These are phyloP conservation scores for Lepidurus apus DNA, from an alignment of 1,140 invertebrate genomes.

Conservation along the genomic window DNA sequence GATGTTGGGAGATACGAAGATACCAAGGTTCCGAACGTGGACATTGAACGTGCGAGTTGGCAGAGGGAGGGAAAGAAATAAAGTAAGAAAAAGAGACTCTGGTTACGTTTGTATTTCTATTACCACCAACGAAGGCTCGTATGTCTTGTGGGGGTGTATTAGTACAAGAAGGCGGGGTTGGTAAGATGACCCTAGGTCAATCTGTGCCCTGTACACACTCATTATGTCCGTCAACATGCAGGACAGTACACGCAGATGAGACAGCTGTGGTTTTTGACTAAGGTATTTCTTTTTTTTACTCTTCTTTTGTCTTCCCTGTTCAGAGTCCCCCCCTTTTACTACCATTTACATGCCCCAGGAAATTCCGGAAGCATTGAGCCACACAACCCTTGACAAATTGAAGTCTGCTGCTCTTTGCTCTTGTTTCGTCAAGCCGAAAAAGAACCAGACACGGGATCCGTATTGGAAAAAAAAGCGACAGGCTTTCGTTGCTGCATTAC, in stretches of 20 bases:
- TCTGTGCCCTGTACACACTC: conserved; percentile 10
- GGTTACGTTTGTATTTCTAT: conserved; percentile 10
- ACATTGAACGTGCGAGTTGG: background rate
- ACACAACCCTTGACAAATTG: conserved; percentile 13
- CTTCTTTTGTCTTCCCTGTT: background rate
- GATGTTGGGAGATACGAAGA: background rate
- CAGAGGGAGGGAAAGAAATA: background rate
- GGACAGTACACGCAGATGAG: background rate
- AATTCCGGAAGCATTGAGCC: conserved; percentile 21
- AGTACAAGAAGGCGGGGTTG: conserved; percentile 9
- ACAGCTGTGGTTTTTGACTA: background rate
- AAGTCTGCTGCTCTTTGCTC: background rate
- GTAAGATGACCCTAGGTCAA: conserved; percentile 14
- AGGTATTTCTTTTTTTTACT: background rate
- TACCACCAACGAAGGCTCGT: conserved; percentile 12
- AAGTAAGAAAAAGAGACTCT: conserved; percentile 1
- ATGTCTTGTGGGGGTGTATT: conserved; percentile 13
- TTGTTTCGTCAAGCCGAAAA: background rate
- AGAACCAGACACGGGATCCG: background rate
- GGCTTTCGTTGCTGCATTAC: conserved; percentile 8
- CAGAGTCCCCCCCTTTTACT: background rate
- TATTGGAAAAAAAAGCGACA: background rate
- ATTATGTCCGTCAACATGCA: conserved; percentile 19
- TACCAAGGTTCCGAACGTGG: background rate
- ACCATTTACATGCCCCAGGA: background rate